Conservation (phyloP, 2,888 invertebrate species). For the Callosobruchus maculatus region DNA sequence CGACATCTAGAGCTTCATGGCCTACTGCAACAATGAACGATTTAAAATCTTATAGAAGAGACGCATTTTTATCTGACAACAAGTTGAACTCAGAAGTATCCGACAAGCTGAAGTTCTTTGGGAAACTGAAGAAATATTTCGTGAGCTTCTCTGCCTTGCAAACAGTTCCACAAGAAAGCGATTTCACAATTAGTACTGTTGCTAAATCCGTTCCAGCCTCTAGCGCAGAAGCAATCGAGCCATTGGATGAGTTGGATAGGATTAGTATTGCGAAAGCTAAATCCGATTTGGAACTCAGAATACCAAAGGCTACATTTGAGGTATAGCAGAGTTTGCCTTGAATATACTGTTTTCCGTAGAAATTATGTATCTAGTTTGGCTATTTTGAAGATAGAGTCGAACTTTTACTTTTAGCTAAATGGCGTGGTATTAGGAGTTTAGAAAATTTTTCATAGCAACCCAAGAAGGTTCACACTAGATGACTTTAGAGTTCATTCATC, state of each 20-base stretch:
- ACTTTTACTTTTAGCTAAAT: too few relatives aligned
- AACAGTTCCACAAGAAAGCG: not conserved
- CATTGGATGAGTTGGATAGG: not conserved
- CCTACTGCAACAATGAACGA: slow-evolving; percentile 20
- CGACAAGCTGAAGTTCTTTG: slow-evolving; percentile 30
- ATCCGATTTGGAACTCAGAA: slow-evolving; percentile 14
- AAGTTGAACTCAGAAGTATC: slow-evolving; percentile 23
- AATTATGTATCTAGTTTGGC: too few relatives aligned
- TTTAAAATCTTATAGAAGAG: not conserved
- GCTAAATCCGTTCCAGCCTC: slow-evolving; percentile 5
- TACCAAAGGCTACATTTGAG: not conserved
- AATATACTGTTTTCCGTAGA: not conserved
- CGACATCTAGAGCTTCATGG: slow-evolving; percentile 33
- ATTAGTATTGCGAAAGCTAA: slow-evolving; percentile 12
- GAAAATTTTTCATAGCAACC: too few relatives aligned
- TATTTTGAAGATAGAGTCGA: too few relatives aligned
- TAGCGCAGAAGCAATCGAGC: slow-evolving; percentile 18
- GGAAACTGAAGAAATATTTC: slow-evolving; percentile 35
- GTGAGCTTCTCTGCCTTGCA: slow-evolving; percentile 33
- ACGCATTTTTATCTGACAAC: slow-evolving; percentile 27
- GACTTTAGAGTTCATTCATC: slow-evolving; percentile 77
- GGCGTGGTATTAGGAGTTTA: too few relatives aligned
- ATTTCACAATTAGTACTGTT: slow-evolving; percentile 1
- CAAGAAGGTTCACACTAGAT: slow-evolving; percentile 59
- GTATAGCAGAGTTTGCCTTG: not conserved